phyloP scores from a whole-genome alignment of 2,113 vertebrate genomes.

The Myocastor coypus region DNA sequence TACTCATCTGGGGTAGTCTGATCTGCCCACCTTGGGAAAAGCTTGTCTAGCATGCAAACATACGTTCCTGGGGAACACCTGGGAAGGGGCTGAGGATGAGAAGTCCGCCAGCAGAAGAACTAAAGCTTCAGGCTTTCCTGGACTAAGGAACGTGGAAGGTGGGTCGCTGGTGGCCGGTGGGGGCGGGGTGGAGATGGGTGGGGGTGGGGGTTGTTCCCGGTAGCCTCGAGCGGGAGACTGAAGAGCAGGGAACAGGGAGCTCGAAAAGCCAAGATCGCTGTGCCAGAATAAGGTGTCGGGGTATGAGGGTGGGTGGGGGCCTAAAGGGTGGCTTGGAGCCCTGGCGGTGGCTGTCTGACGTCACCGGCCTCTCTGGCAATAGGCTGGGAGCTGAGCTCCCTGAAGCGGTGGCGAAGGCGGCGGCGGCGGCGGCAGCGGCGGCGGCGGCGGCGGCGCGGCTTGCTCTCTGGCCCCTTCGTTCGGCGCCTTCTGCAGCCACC shows the following conservation, averaged over 20 bases:
- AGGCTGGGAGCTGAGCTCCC: conserved; percentile 85
- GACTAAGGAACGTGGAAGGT: background rate
- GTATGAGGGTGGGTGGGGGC: conserved; percentile 68
- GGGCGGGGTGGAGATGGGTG: background rate
- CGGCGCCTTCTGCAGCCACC: conserved; percentile 84
- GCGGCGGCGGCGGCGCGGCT: conserved; percentile 55
- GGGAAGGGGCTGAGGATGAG: background rate
- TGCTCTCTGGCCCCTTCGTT: conserved; percentile 79
- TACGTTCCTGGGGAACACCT: background rate
- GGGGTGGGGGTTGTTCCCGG: background rate
- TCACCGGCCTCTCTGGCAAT: conserved; percentile 87
- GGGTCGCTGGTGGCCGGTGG: background rate
- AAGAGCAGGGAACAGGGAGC: background rate
- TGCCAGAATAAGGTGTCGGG: conserved; percentile 50
- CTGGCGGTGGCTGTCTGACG: conserved; percentile 85
- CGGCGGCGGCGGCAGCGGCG: conserved; percentile 32
- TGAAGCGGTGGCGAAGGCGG: conserved; percentile 72
- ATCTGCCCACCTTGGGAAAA: background rate
- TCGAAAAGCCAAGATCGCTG: background rate
- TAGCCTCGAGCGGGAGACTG: background rate
- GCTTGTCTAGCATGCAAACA: conserved; percentile 35
- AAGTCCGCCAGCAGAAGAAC: background rate
- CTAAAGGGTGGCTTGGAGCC: conserved; percentile 77
- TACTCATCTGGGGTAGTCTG: background rate
- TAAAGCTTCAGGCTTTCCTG: background rate